phyloP scores from a whole-genome alignment of 2,888 invertebrate species.

The Agrochola macilenta region DNA sequence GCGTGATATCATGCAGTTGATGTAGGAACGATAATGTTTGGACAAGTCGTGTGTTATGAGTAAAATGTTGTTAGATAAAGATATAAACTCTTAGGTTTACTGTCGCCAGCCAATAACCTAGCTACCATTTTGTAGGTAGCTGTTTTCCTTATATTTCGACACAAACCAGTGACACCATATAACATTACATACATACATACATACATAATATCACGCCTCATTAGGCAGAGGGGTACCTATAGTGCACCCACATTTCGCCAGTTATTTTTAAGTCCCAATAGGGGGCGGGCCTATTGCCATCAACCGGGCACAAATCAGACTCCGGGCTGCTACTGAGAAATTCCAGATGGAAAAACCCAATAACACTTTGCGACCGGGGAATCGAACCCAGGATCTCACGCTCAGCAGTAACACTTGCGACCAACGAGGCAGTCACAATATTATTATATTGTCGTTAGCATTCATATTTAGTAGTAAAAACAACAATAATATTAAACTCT shows the following conservation, averaged over 20 bases:
- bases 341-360: too few relatives aligned
- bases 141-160: slow-evolving; percentile 25
- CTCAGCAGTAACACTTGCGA: too few relatives aligned
- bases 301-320: too few relatives aligned
- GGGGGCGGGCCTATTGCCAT: too few relatives aligned
- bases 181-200: background rate
- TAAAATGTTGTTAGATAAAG: slow-evolving; percentile 7
- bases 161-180: background rate
- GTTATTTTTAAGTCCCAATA: too few relatives aligned
- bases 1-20: slow-evolving; percentile 35
- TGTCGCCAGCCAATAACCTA: slow-evolving; percentile 10
- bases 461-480: background rate
- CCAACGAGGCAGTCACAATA: too few relatives aligned
- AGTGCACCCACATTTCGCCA: too few relatives aligned
- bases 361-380: too few relatives aligned
- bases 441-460: background rate
- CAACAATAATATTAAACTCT: background rate
- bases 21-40: slow-evolving; percentile 32
- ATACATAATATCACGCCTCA: too few relatives aligned
- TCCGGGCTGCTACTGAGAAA: too few relatives aligned
- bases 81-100: slow-evolving; percentile 28
- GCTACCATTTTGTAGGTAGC: background rate
- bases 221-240: too few relatives aligned
- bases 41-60: slow-evolving; percentile 14
- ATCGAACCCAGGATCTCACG: too few relatives aligned